phyloP scores from a whole-genome alignment of 1,140 invertebrate genomes.

The Parasteatoda tepidariorum region DNA sequence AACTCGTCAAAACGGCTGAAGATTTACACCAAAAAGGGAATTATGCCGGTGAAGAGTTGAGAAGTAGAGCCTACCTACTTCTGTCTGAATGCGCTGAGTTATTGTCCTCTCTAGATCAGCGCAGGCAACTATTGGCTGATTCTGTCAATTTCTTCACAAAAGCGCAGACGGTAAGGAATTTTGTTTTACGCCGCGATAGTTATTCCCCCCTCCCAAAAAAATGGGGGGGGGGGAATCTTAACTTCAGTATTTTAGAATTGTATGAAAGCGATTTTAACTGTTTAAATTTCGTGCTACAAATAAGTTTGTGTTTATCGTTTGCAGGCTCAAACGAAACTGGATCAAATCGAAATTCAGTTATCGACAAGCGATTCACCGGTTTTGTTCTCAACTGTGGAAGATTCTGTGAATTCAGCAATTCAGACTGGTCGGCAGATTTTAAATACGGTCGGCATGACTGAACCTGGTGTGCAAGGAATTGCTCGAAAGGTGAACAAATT shows the following conservation, averaged over 20 bases:
- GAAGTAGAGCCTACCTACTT: slow-evolving; percentile 78
- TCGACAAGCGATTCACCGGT: slow-evolving; percentile 75
- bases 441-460: slow-evolving; percentile 76
- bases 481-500: slow-evolving; percentile 70
- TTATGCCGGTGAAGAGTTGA: slow-evolving; percentile 74
- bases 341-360: slow-evolving; percentile 82
- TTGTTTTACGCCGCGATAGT: no score
- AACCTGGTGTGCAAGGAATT: slow-evolving; percentile 76
- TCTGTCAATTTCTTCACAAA: slow-evolving; percentile 81
- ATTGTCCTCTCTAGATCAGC: slow-evolving; percentile 77
- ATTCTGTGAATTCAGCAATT: slow-evolving; percentile 75
- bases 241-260: no score
- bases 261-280: no score
- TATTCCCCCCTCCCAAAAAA: no score
- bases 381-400: slow-evolving; percentile 75
- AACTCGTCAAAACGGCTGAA: slow-evolving; percentile 83
- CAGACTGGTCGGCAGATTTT: slow-evolving; percentile 75
- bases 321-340: slow-evolving; percentile 79
- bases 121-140: slow-evolving; percentile 76
- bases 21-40: slow-evolving; percentile 71
- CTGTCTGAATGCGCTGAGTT: slow-evolving; percentile 81
- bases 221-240: no score
- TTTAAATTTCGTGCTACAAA: no score
- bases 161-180: slow-evolving; percentile 74
- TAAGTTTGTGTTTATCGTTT: slow-evolving; percentile 54